Base-by-base conservation (phyloP, 2,113 vertebrate genomes). In the Aegithalos caudatus region DNA sequence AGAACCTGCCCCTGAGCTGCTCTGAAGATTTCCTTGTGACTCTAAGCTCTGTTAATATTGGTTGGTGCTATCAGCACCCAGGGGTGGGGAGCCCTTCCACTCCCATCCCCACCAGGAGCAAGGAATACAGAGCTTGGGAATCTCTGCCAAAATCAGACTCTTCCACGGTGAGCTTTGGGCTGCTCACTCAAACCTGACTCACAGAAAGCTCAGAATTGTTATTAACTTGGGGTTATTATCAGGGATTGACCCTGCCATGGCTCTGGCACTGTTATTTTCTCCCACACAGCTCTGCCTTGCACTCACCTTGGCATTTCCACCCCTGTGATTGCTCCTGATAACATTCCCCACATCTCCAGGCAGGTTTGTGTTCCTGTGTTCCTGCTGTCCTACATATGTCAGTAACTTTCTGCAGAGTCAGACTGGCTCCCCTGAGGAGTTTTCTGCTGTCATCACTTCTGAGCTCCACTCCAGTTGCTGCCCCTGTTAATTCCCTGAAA, bases 401-500 rank as follows among this genome's bases (percentile, higher is more conserved):
- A 97, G 84, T 50, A 42, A 58, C 67, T 95, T 96, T 97, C 85
- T 98, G 96, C 96, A 95, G 94, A 95, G 94, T 98, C 97, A 97
- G 94, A 66, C 94, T 81, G 8, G 84, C 90, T 95, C 81, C 88
- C 94, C 90, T 62, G 82, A 94, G 92, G 93, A 95, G 80, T 97
- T 90, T 94, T 92, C 86, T 81, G 7, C 95, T 96, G 97, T 97
- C 96, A 97, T 96, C 96, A 96, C 94, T 97, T 97, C 93, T 73
- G 89, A 97, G 95, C 95, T 79, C 86, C 79, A 47, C 72, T 58
- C 3, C 47, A 73, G 76, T 58, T 51, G 69, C 92, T 95, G 92
- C 91, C 94, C 95, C 94, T 95, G 57, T 37, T 8, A 84, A 97
- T 97, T 97, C 95, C 86, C 86, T 97, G 79, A 12, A 83, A 94